Conservation (phyloP, 2,113 vertebrate genomes). For the Tragulus kanchil region DNA sequence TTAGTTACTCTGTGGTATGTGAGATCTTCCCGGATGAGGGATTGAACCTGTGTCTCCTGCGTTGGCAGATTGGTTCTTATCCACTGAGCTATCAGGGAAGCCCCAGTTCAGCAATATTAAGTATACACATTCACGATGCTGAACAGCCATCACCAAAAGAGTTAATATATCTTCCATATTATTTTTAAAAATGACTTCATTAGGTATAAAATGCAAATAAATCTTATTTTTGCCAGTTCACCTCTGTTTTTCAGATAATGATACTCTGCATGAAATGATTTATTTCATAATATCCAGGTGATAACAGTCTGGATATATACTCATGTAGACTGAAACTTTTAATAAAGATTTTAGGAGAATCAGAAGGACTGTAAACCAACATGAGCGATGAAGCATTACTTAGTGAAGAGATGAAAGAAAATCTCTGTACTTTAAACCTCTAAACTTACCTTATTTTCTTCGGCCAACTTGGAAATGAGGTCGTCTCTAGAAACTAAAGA, state of each 20-base stretch:
- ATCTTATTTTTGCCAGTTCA: conserved; percentile 40
- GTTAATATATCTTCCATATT: background rate
- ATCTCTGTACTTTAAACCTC: background rate
- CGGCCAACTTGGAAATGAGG: conserved; percentile 85
- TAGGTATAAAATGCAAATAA: conserved; percentile 14
- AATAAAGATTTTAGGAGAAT: background rate
- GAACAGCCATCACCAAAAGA: background rate
- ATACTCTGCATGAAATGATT: background rate
- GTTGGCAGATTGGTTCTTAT: too few relatives aligned
- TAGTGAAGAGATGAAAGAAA: background rate
- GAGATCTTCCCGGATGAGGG: too few relatives aligned
- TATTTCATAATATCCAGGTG: background rate
- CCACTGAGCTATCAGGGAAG: too few relatives aligned
- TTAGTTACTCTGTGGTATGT: too few relatives aligned
- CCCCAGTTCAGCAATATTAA: background rate
- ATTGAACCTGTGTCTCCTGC: too few relatives aligned
- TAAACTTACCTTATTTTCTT: conserved; percentile 88
- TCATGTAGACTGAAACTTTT: background rate
- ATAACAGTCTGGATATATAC: background rate
- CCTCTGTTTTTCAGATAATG: conserved; percentile 23
- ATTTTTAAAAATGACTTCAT: background rate
- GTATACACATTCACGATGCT: background rate
- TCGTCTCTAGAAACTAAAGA: conserved; percentile 87
- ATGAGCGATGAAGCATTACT: background rate
- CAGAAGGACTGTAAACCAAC: background rate